Evolutionary conservation across 2,797 vertebrate genomes (phyloP).

Genomic region (Simalia tracyae): DNA sequence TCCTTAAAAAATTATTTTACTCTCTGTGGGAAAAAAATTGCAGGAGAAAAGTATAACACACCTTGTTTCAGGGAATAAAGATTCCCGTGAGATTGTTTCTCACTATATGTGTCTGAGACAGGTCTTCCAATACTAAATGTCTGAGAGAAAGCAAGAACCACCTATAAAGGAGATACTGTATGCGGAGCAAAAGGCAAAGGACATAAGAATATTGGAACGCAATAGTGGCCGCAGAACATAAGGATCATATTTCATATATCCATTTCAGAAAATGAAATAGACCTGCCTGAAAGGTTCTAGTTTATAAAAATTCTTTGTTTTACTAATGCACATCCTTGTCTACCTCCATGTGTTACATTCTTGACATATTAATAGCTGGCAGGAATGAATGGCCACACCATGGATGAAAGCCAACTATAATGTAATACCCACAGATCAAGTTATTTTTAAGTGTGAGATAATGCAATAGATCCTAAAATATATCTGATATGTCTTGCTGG

Average conservation of each 20-base stretch:
- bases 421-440: constrained; percentile 49
- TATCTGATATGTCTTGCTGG: constrained; percentile 40
- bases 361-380: constrained; percentile 56
- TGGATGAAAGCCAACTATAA: constrained; percentile 45
- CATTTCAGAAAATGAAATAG: not conserved
- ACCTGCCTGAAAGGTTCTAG: not conserved
- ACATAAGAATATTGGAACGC: not conserved
- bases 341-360: constrained; percentile 4
- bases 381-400: constrained; percentile 35
- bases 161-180: not conserved
- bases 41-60: not conserved
- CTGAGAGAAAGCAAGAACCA: not conserved
- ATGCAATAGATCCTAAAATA: constrained; percentile 51
- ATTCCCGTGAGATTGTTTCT: not conserved
- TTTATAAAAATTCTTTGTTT: constrained; percentile 51
- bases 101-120: too few species aligned
- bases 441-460: constrained; percentile 53
- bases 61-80: not conserved
- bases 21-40: not conserved
- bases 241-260: not conserved
- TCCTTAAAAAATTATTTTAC: not conserved
- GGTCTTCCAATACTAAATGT: not conserved
- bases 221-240: not conserved
- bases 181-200: not conserved
- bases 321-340: constrained; percentile 49